A percentile compares a stretch with the other conserved stretches of the same genome.
Conservation (phyloP, 2,888 invertebrate genomes). For the Acanthosepion esculentum region DNA sequence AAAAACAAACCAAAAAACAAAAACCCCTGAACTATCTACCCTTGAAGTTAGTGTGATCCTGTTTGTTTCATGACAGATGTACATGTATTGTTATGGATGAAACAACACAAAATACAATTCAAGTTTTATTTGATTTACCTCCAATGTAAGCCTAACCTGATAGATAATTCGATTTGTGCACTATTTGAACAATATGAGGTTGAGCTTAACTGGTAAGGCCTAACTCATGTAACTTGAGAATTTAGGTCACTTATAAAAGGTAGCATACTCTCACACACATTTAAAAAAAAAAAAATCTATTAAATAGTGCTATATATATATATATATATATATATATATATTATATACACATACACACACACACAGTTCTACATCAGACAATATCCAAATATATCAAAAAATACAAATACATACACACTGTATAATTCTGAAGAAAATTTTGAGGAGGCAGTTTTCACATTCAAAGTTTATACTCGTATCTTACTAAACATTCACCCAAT, state of each 20-base stretch:
- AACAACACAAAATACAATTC: too few species aligned
- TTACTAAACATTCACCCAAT: background rate
- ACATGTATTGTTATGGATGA: too few species aligned
- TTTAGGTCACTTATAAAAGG: background rate
- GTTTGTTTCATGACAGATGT: background rate
- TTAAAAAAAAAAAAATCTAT: background rate
- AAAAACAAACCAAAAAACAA: background rate
- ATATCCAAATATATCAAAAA: background rate
- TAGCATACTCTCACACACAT: background rate
- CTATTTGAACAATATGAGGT: background rate
- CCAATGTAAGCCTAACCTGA: background rate
- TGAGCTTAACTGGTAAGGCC: background rate
- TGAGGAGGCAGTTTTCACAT: conserved; percentile 35
- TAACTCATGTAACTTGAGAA: background rate
- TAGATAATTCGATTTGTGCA: background rate
- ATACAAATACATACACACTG: background rate
- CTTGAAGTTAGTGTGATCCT: background rate
- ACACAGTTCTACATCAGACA: background rate
- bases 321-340: background rate
- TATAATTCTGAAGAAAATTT: conserved; percentile 3
- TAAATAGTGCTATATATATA: background rate
- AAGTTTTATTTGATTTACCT: background rate
- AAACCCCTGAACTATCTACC: conserved; percentile 4
- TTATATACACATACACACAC: background rate
- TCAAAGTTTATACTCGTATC: background rate